Percentiles rank a stretch among this genome's conserved stretches.
These are phyloP conservation scores for Carlito syrichta DNA, from an alignment of 2,113 vertebrate species.

Conservation along the genomic window DNA sequence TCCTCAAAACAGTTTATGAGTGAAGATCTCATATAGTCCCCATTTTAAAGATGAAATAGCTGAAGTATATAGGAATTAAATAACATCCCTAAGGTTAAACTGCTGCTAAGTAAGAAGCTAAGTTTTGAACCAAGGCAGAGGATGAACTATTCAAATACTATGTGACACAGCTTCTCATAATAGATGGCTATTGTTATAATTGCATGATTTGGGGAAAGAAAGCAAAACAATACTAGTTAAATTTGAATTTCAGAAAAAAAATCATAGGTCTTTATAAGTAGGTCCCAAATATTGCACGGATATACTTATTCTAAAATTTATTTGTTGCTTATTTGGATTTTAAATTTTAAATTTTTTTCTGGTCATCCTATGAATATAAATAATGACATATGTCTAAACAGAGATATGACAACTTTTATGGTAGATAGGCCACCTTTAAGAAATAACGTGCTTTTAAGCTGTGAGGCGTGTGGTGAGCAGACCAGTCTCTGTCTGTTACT, in stretches of 20 bases:
- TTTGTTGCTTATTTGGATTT: neutral
- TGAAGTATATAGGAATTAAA: neutral
- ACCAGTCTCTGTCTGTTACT: neutral
- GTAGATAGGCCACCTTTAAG: neutral
- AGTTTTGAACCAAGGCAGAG: neutral
- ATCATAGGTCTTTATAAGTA: neutral
- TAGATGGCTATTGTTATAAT: neutral
- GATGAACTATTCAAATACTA: neutral
- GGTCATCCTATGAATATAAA: neutral
- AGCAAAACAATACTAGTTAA: neutral
- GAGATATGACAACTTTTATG: neutral
- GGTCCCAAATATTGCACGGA: neutral
- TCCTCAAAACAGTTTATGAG: neutral
- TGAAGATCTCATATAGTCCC: neutral
- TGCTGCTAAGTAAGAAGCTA: neutral
- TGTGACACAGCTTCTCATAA: neutral
- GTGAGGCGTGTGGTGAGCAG: neutral
- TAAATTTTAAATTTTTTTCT: neutral
- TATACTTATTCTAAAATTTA: neutral
- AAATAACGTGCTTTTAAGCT: neutral
- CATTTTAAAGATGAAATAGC: neutral
- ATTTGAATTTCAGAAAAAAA: neutral
- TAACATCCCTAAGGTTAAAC: neutral
- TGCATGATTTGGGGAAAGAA: neutral
- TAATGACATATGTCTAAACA: neutral